Base-by-base conservation (phyloP, 2,888 invertebrate genomes). In the Pristionchus japonicus region DNA sequence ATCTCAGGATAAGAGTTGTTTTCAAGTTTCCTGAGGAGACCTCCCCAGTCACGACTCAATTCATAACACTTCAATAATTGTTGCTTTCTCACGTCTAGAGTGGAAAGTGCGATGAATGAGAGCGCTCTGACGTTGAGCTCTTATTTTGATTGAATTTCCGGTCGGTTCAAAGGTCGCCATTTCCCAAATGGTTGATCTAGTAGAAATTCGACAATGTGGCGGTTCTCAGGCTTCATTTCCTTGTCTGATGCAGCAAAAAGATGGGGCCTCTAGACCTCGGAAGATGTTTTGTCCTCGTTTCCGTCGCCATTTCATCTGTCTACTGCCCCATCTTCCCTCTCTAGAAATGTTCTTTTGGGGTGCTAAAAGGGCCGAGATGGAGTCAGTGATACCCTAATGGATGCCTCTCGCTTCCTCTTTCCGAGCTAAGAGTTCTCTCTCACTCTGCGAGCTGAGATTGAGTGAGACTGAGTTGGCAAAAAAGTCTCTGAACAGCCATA, bases 311-410 rank as follows among this genome's bases (percentile, higher is more conserved):
- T 27, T 80, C 13, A 80, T 43, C 80, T 80, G 80, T 80, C 80
- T 80, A 27, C 31, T 80, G 23, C 80, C n/a, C 31, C 11, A n/a
- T 47, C 47, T 47, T 47, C 23, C 80, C 47, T 27, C 47, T 47
- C 27, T 80, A n/a, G 31, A 80, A 49, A 80, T 80, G 80, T 80
- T 80, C 49, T 80, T 80, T 43, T 40, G 47, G 9, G 37, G 49
- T 80, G 80, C 49, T 47, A 80, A 80, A 80, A 80, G 49, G 49
- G 80, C 15, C 17, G 43, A 47, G 37, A 52, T 34, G 82, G 34
- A n/a, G 82, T 49, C 82, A 52, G 82, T 52, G 34, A 83, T 83
- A 83, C 43, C 77, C 77, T 77, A 77, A 77, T 77, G 77, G 77
- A 77, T n/a, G 70, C 70, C 6, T 34, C 43, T 20, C 77, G 43